A percentile compares a stretch with the other conserved stretches of the same genome.
Evolutionary conservation across 2,888 invertebrate genomes (phyloP).

Genomic region (Lepeophtheirus nordmannii): DNA sequence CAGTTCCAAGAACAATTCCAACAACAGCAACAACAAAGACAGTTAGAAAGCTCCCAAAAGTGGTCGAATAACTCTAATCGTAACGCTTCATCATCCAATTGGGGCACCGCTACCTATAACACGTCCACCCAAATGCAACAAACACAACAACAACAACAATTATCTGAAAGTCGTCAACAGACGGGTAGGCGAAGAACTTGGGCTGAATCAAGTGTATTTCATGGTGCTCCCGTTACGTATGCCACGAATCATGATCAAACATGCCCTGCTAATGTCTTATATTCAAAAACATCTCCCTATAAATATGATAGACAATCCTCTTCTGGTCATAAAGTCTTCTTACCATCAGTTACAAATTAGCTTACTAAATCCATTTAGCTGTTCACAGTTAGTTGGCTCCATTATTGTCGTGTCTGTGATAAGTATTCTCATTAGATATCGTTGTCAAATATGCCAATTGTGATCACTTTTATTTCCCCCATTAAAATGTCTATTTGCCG

Average conservation of each 20-base stretch:
- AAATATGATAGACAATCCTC: conserved; percentile 23
- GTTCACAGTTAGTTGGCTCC: too few species aligned
- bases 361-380: neutral
- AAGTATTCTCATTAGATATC: too few species aligned
- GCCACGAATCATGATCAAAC: conserved; percentile 17
- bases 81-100: neutral
- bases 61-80: conserved; percentile 5
- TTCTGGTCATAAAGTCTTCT: conserved; percentile 17
- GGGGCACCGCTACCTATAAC: neutral
- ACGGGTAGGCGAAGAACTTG: conserved; percentile 17
- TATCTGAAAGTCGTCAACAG: neutral
- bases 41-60: neutral
- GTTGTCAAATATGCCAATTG: too few species aligned
- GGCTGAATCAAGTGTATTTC: conserved; percentile 22
- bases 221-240: conserved; percentile 7
- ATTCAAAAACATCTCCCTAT: conserved; percentile 12
- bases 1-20: conserved; percentile 13
- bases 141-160: conserved; percentile 4
- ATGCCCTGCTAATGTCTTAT: conserved; percentile 19
- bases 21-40: neutral
- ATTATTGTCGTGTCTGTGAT: too few species aligned
- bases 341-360: conserved; percentile 17
- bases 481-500: too few species aligned
- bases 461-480: too few species aligned
- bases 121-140: neutral